Percentiles rank a stretch among this genome's conserved stretches.
Conservation (phyloP, 37 sponge, comb jelly and placozoan genomes). For the Chondrosia reniformis region DNA sequence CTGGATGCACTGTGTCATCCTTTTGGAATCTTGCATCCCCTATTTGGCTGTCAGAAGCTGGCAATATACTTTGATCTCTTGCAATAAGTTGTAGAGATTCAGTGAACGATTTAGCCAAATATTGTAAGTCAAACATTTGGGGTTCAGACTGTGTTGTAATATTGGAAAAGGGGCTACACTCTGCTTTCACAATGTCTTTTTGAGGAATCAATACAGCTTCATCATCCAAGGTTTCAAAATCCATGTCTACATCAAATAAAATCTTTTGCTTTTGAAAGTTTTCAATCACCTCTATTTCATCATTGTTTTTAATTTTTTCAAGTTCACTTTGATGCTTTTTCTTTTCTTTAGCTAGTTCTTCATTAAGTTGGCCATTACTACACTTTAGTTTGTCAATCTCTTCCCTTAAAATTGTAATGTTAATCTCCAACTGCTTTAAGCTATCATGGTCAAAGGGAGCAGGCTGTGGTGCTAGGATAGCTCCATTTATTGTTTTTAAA, state of each 20-base stretch:
- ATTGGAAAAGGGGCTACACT: too few species aligned
- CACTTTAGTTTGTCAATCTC: neutral
- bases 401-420: neutral
- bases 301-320: conserved; percentile 14
- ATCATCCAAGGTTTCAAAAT: too few species aligned
- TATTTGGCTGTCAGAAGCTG: neutral
- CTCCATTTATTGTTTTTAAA: neutral
- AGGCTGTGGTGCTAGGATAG: conserved; percentile 11
- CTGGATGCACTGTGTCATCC: neutral
- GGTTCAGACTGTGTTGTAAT: too few species aligned
- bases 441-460: neutral
- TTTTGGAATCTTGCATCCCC: neutral
- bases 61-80: neutral
- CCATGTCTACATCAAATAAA: conserved; percentile 32
- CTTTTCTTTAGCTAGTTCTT: conserved; percentile 8
- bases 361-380: neutral
- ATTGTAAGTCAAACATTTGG: too few species aligned
- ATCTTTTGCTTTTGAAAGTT: conserved; percentile 65
- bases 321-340: conserved; percentile 11
- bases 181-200: too few species aligned
- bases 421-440: conserved; percentile 3
- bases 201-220: too few species aligned
- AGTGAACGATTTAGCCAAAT: too few species aligned
- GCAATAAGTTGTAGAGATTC: too few species aligned
- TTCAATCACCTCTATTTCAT: conserved; percentile 45